phyloP scores from a whole-genome alignment of 2,113 vertebrate species.

The Microcebus ravelobensis region DNA sequence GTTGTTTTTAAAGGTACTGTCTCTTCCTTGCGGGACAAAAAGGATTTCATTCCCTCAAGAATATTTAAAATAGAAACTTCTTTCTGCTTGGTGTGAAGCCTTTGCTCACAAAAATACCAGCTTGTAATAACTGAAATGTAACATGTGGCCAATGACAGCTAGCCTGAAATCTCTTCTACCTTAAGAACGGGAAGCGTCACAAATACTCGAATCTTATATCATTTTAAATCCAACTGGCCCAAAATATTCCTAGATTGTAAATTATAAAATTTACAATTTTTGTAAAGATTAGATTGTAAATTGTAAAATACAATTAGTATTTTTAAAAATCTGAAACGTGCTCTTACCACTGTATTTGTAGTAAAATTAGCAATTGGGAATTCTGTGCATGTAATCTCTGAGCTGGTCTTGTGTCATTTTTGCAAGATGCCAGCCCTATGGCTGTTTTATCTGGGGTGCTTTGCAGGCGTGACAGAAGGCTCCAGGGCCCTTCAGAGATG shows the following conservation, averaged over 20 bases:
- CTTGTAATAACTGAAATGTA: not conserved
- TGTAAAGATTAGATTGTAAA: not conserved
- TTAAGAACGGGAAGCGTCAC: not conserved
- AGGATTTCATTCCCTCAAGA: not conserved
- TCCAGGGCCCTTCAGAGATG: not conserved
- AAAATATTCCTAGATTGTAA: not conserved
- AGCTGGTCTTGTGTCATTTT: not conserved
- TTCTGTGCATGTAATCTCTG: not conserved
- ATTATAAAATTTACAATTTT: not conserved
- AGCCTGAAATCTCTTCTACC: not conserved
- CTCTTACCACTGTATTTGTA: not conserved
- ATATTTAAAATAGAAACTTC: not conserved
- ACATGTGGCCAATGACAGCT: not conserved
- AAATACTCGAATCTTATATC: not conserved
- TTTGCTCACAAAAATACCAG: not conserved
- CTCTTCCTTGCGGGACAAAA: not conserved
- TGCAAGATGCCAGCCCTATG: not conserved
- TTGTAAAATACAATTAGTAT: not conserved
- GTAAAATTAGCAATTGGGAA: not conserved
- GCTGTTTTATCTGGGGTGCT: not conserved
- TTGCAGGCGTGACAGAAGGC: not conserved
- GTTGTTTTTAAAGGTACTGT: not conserved
- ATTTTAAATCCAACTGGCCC: not conserved
- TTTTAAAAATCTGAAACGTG: slow-evolving; percentile 10
- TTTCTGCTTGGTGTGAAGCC: not conserved